Evolutionary conservation across 2,797 vertebrate genomes (phyloP), one percentile per base, ranked within the genome.

Genomic region (Falco cherrug): DNA sequence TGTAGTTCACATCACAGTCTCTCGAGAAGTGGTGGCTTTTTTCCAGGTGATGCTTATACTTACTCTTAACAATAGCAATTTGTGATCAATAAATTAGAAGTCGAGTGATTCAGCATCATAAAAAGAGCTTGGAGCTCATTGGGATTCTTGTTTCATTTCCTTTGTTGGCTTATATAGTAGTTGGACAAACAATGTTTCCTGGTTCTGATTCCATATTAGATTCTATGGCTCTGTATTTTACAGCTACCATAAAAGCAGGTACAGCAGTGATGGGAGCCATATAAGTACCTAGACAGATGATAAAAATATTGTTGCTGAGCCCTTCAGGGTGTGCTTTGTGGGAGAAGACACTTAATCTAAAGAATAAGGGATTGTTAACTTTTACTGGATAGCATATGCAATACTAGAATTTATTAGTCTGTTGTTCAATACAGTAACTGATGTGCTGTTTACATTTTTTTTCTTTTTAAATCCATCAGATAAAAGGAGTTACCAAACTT

Each of bases 341-440:
- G 80, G 78, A 93, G 41, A 65, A 92, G 84, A 80, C 64, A 91
- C 84, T 97, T 96, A 89, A 96, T 97, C 88, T 96, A 89, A 97
- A 92, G 48, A 93, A 91, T 70, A 95, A 86, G n/a, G 64, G 60
- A 80, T 93, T 95, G 93, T 97, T 97, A 97, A 92, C 48, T 97
- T 97, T 96, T 95, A 97, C 68, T 89, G 20, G 87, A 87, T 39
- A 87, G 80, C 78, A 92, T 92, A 97, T 93, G 90, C 90, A 95
- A 83, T 90, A 74, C 64, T 75, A 47, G 74, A 87, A 90, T 97
- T 95, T 95, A 90, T 94, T 89, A 82, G 84, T 56, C 51, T 85
- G 0, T 76, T 90, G 77, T 95, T 96, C 91, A 90, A 22, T 74
- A 57, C 26, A 77, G 81, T 56, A 89, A 64, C 81, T 83, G 84